Evolutionary conservation across 2,888 invertebrate species (phyloP).

Genomic region (Chironomus riparius): DNA sequence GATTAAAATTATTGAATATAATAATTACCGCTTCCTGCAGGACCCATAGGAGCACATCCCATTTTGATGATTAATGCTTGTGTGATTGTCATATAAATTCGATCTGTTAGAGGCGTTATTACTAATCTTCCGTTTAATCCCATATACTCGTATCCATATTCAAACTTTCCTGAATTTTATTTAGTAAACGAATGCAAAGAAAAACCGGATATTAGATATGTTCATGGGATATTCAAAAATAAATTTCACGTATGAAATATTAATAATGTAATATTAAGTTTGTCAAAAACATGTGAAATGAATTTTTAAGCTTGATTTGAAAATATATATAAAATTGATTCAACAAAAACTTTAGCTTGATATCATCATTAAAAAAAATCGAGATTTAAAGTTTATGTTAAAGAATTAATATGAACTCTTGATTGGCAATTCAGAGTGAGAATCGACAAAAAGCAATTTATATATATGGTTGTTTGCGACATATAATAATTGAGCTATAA

Average conservation of each 20-base stretch:
- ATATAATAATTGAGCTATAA: not conserved
- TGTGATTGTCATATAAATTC: constrained; percentile 86
- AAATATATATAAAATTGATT: too few relatives aligned
- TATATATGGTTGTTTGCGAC: not conserved
- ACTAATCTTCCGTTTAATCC: constrained; percentile 85
- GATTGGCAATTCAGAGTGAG: too few relatives aligned
- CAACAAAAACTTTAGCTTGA: too few relatives aligned
- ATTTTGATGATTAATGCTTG: constrained; percentile 87
- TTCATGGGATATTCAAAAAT: not conserved
- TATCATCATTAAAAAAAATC: too few relatives aligned
- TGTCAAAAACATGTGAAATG: too few relatives aligned
- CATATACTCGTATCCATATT: constrained; percentile 94
- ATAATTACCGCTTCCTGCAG: constrained; percentile 39
- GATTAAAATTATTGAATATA: not conserved
- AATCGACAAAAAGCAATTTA: not conserved
- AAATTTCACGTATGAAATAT: too few relatives aligned
- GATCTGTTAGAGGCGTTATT: constrained; percentile 84
- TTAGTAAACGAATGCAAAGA: constrained; percentile 6
- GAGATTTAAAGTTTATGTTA: too few relatives aligned
- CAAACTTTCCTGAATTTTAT: constrained; percentile 55
- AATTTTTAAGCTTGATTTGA: too few relatives aligned
- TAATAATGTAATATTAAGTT: too few relatives aligned
- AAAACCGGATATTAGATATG: not conserved
- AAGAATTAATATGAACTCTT: too few relatives aligned
- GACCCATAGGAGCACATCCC: constrained; percentile 83